These are phyloP conservation scores for Potamilus streckersoni DNA, from an alignment of 1,140 invertebrate genomes.

Conservation along the genomic window DNA sequence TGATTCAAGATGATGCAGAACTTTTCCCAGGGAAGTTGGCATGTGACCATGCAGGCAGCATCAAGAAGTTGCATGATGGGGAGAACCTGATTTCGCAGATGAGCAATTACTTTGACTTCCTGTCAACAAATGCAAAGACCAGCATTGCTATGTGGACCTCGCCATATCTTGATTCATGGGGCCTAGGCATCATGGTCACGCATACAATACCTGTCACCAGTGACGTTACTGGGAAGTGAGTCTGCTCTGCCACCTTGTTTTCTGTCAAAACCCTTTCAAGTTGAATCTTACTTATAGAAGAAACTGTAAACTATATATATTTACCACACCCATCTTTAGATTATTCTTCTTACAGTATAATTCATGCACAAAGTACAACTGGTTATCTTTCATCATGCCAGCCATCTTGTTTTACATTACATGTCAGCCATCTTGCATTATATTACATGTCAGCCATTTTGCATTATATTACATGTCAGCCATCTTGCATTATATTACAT, in stretches of 20 bases:
- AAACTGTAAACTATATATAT: too few species aligned
- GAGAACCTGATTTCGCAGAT: conserved; percentile 70
- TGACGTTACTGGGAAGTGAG: conserved; percentile 62
- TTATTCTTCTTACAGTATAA: too few species aligned
- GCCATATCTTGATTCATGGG: conserved; percentile 68
- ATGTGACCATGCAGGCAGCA: conserved; percentile 65
- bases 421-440: too few species aligned
- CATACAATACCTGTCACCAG: conserved; percentile 68
- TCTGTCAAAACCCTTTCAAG: not conserved
- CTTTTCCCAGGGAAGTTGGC: conserved; percentile 67
- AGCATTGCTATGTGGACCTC: conserved; percentile 67
- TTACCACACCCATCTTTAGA: too few species aligned
- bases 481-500: too few species aligned
- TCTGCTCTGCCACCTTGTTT: conserved; percentile 5
- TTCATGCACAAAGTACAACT: too few species aligned
- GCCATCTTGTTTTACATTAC: too few species aligned
- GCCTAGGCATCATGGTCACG: conserved; percentile 68
- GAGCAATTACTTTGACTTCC: conserved; percentile 68
- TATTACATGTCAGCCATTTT: too few species aligned
- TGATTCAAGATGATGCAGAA: conserved; percentile 69
- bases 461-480: too few species aligned
- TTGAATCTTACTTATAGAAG: too few species aligned
- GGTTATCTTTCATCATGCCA: too few species aligned
- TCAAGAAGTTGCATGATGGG: conserved; percentile 64
- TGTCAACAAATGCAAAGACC: conserved; percentile 64